Percentiles rank a stretch among this genome's conserved stretches.
Conservation (phyloP, 2,113 vertebrate species). For the Ptyas mucosa region DNA sequence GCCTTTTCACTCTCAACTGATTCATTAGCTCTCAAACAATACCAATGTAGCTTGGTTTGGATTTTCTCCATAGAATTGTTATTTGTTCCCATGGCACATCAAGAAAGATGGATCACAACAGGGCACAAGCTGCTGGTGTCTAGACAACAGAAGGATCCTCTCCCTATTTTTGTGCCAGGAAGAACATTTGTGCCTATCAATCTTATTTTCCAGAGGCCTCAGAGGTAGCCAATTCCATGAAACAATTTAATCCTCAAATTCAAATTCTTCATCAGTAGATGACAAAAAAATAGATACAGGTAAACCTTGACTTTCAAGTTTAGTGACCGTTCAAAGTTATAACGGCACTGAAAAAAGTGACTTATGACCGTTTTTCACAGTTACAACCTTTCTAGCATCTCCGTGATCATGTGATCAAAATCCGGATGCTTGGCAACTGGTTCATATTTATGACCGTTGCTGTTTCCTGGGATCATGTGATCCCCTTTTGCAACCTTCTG, state of each 20-base stretch:
- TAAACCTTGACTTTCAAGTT: not conserved
- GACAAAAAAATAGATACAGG: not conserved
- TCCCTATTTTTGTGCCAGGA: not conserved
- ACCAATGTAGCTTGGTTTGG: not conserved
- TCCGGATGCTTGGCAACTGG: not conserved
- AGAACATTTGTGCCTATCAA: not conserved
- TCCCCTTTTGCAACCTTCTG: not conserved
- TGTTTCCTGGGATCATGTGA: not conserved
- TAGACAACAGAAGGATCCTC: not conserved
- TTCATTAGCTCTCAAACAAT: not conserved
- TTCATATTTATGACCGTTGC: not conserved
- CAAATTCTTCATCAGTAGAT: not conserved
- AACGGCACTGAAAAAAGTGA: not conserved
- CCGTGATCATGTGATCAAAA: not conserved
- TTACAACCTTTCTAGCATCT: not conserved
- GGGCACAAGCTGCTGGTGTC: not conserved
- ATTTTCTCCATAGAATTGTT: not conserved
- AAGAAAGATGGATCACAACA: not conserved
- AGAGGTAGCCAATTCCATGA: not conserved
- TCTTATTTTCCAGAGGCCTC: not conserved
- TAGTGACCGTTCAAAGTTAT: not conserved
- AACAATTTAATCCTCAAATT: not conserved
- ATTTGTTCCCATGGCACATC: not conserved
- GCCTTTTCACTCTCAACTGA: not conserved
- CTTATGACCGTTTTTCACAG: not conserved